Evolutionary conservation across 2,113 vertebrate genomes (phyloP).

Genomic region (Salvelinus fontinalis): DNA sequence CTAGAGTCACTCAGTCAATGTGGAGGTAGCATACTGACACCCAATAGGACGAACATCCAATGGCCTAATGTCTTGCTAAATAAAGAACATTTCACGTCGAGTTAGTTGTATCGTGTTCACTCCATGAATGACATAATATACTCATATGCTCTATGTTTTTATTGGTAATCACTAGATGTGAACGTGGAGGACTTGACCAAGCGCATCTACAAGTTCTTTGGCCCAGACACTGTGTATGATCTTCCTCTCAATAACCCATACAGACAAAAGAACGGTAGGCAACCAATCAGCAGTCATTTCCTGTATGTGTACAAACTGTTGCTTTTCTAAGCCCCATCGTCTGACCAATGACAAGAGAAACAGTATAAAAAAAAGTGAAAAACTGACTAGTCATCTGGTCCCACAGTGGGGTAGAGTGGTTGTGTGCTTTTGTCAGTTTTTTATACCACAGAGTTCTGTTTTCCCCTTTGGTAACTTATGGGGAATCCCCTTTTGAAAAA

Average conservation of each 20-base stretch:
- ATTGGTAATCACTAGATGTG: slow-evolving; percentile 45
- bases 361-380: slow-evolving; percentile 8
- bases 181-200: slow-evolving; percentile 60
- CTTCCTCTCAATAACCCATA: slow-evolving; percentile 70
- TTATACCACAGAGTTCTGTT: slow-evolving; percentile 13
- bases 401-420: neutral
- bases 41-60: too few species aligned
- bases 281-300: neutral
- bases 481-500: slow-evolving; percentile 31
- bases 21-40: slow-evolving; percentile 55
- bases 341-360: neutral
- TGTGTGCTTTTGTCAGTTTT: slow-evolving; percentile 18
- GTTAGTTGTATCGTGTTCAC: slow-evolving; percentile 5
- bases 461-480: slow-evolving; percentile 19
- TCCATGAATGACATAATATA: neutral
- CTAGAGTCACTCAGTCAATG: slow-evolving; percentile 66
- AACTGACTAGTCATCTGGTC: neutral
- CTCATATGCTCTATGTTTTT: neutral
- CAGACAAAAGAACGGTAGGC: slow-evolving; percentile 64
- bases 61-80: too few species aligned
- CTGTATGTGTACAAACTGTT: neutral
- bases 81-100: neutral
- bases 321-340: too few species aligned
- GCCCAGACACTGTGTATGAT: slow-evolving; percentile 65
- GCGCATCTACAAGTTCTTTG: slow-evolving; percentile 65